Base-by-base conservation (phyloP, 2,888 invertebrate species). In the Scrobipalpa costella region DNA sequence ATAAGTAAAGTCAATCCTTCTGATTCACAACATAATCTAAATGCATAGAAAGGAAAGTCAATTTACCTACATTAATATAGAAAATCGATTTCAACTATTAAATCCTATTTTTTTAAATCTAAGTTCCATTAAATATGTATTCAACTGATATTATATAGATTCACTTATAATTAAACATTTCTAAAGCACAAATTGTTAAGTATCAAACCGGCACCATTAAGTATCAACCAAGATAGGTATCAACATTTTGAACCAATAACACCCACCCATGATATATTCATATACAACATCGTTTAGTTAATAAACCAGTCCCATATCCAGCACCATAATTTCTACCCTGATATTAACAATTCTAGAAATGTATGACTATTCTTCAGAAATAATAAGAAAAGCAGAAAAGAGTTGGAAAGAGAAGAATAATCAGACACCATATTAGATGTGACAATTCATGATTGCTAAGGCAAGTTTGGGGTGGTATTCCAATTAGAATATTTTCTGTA, bases 241-340 rank as follows among this genome's bases (percentile, higher is more conserved):
- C n/a, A n/a, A n/a, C n/a, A n/a, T n/a, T n/a, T n/a, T n/a, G n/a
- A n/a, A n/a, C n/a, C n/a, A n/a, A n/a, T n/a, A n/a, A n/a, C n/a
- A n/a, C n/a, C n/a, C n/a, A n/a, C n/a, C n/a, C n/a, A n/a, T n/a
- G n/a, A n/a, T n/a, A n/a, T n/a, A n/a, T n/a, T n/a, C n/a, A n/a
- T n/a, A n/a, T n/a, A n/a, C n/a, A n/a, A n/a, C n/a, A n/a, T n/a
- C n/a, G n/a, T n/a, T n/a, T n/a, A n/a, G n/a, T n/a, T n/a, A n/a
- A n/a, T 38, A 11, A 38, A 38, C 38, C 38, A 38, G 38, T 38
- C 64, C 69, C 64, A 44, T 52, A 68, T 61, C 78, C 81, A 85
- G 85, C 86, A 86, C 85, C 85, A 73, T 73, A 11, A 17, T 19
- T 74, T 72, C 73, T 79, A 86, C 84, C 83, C 85, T 85, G 85